Conservation (phyloP, 2,113 vertebrate genomes). For the Rhizomys pruinosus region DNA sequence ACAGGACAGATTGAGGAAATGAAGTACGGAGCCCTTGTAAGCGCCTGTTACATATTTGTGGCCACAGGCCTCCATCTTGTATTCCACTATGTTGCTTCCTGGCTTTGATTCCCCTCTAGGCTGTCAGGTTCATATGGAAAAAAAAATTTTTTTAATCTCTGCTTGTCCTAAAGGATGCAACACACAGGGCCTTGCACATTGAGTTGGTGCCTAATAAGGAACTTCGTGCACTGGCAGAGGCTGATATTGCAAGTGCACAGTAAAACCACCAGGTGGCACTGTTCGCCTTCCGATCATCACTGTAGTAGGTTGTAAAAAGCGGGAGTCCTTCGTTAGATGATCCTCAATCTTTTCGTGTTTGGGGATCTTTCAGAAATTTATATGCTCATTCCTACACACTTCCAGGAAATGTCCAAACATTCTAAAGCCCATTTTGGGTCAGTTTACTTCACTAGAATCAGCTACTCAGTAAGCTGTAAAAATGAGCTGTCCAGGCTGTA, state of each 20-base stretch:
- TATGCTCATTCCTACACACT: background rate
- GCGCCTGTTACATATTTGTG: background rate
- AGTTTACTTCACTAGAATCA: background rate
- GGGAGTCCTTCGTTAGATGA: background rate
- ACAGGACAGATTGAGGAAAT: background rate
- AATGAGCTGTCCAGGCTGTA: background rate
- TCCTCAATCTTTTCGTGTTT: background rate
- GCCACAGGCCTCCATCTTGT: background rate
- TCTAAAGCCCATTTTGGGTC: background rate
- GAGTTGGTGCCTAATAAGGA: background rate
- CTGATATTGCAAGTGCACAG: background rate
- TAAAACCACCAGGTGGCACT: constrained; percentile 67
- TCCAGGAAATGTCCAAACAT: background rate
- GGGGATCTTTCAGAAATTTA: background rate
- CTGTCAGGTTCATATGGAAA: background rate
- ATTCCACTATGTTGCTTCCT: background rate
- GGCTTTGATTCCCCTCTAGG: background rate
- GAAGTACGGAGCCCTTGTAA: background rate
- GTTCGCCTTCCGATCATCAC: background rate
- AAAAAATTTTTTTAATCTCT: background rate
- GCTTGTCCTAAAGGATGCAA: background rate
- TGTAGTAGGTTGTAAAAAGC: background rate
- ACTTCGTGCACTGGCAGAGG: background rate
- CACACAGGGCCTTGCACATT: background rate
- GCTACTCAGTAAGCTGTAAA: background rate